Conservation (phyloP, 2,888 invertebrate species). For the Ferrisia virgata region DNA sequence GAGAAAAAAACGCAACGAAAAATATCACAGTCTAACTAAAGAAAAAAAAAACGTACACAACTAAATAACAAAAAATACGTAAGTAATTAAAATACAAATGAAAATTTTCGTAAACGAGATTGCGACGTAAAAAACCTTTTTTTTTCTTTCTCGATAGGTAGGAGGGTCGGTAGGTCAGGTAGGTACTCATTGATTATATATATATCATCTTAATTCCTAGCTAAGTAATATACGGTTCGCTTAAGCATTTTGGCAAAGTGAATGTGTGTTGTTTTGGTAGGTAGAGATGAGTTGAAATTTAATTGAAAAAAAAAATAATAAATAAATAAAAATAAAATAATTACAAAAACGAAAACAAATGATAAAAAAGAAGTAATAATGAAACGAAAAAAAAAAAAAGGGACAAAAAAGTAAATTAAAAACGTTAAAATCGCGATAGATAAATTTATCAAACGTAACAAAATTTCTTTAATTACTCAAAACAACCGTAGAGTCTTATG, state of each 20-base stretch:
- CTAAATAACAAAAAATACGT: conserved; percentile 19
- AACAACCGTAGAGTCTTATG: conserved; percentile 43
- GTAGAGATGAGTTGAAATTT: no score
- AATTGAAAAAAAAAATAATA: no score
- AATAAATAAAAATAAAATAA: background rate
- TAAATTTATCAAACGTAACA: conserved; percentile 42
- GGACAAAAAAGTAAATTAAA: background rate
- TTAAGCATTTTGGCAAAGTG: conserved; percentile 12
- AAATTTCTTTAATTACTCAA: conserved; percentile 39
- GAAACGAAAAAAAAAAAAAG: background rate
- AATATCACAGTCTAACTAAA: conserved; percentile 44
- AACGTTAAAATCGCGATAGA: background rate
- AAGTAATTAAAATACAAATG: conserved; percentile 13
- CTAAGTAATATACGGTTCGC: background rate
- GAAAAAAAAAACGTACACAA: conserved; percentile 28
- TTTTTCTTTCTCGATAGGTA: background rate
- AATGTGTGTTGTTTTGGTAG: background rate
- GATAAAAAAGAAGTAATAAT: background rate
- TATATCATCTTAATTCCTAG: background rate
- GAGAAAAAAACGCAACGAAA: conserved; percentile 43
- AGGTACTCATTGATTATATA: conserved; percentile 5
- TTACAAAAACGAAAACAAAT: background rate
- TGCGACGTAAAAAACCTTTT: background rate
- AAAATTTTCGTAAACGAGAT: background rate
- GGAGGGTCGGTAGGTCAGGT: no score